Conservation (phyloP, 2,888 invertebrate species). For the Margaritifera margaritifera region DNA sequence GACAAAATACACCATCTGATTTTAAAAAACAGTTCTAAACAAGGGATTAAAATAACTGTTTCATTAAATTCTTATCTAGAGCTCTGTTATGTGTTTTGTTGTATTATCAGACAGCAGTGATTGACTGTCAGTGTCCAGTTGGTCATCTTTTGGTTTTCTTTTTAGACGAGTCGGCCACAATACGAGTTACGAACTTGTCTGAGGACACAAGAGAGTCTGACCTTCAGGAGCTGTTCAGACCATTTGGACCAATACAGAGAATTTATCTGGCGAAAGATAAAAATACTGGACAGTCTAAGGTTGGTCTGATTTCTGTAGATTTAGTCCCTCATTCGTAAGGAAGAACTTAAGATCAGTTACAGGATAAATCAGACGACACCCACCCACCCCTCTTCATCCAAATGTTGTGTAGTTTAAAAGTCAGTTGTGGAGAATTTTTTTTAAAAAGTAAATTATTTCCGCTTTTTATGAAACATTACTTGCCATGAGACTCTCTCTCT, state of each 20-base stretch:
- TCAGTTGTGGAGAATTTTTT: too few species aligned
- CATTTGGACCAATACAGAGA: conserved; percentile 93
- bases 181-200: conserved; percentile 96
- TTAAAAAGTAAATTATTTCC: too few species aligned
- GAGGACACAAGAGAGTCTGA: conserved; percentile 94
- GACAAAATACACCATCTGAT: too few species aligned
- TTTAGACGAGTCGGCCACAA: conserved; percentile 80
- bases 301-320: conserved; percentile 22
- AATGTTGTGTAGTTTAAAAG: too few species aligned
- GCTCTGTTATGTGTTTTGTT: too few species aligned
- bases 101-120: too few species aligned
- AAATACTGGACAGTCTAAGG: conserved; percentile 75
- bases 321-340: background rate
- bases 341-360: background rate
- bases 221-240: conserved; percentile 94
- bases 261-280: conserved; percentile 95
- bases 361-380: background rate
- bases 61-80: background rate
- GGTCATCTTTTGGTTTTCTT: background rate
- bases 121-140: too few species aligned
- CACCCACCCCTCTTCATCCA: too few species aligned
- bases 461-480: too few species aligned
- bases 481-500: too few species aligned
- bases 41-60: background rate
- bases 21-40: too few species aligned